Conservation (phyloP, 2,113 vertebrate species). For the Vicugna pacos region DNA sequence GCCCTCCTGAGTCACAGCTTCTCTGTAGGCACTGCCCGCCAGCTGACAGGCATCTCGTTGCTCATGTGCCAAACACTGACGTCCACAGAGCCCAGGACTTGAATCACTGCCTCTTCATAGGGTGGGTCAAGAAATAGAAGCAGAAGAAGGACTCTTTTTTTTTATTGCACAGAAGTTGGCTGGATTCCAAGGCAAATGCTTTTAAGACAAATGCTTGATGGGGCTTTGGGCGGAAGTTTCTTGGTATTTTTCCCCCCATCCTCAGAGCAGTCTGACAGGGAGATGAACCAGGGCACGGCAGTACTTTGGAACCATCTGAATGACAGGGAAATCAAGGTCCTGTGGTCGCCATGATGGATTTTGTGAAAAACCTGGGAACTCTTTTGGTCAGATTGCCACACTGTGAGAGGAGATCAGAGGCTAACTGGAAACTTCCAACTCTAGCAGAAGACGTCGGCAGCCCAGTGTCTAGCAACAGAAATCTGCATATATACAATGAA, state of each 20-base stretch:
- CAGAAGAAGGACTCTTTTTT: not conserved
- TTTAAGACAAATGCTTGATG: not conserved
- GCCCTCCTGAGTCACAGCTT: not conserved
- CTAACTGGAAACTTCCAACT: not conserved
- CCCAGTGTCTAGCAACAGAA: not conserved
- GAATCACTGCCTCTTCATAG: not conserved
- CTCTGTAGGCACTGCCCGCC: not conserved
- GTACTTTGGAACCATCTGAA: not conserved
- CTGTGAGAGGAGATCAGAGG: not conserved
- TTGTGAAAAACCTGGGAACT: not conserved
- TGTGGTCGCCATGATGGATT: not conserved
- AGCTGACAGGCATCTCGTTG: not conserved
- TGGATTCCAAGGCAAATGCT: constrained; percentile 10
- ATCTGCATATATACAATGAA: not conserved
- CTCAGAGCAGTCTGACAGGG: not conserved
- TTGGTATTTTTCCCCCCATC: not conserved
- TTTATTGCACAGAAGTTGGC: not conserved
- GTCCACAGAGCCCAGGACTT: not conserved
- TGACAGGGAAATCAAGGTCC: not conserved
- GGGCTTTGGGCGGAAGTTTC: not conserved
- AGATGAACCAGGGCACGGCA: not conserved
- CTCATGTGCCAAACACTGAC: not conserved
- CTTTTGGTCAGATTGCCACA: not conserved
- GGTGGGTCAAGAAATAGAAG: constrained; percentile 19
- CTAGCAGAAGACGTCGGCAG: not conserved